Conservation (phyloP, 35 echinoderm and acorn worm species). For the Acanthaster planci region DNA sequence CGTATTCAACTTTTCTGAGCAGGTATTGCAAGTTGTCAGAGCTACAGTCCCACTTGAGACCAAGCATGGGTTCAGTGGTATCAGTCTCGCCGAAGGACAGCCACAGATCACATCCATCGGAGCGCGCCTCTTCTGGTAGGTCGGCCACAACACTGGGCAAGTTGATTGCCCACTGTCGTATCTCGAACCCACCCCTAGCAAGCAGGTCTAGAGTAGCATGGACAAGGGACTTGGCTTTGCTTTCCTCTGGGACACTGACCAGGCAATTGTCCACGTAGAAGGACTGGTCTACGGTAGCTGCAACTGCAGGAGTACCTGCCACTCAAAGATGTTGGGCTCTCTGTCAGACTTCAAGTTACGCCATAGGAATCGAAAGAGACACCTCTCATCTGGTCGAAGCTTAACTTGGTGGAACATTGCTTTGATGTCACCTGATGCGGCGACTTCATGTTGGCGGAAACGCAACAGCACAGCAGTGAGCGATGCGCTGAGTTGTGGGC, state of each 20-base stretch:
- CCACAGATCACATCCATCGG: conserved; percentile 1
- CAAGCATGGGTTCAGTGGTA: conserved; percentile 33
- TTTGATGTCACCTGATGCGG: conserved; percentile 27
- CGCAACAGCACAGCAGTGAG: conserved; percentile 39
- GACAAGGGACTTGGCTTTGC: conserved; percentile 25
- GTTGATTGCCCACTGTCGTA: conserved; percentile 39
- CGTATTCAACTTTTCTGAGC: background rate
- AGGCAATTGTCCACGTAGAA: conserved; percentile 69
- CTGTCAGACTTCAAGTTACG: conserved; percentile 14
- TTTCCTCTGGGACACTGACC: conserved; percentile 7
- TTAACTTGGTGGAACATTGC: conserved; percentile 49
- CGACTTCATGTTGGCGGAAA: conserved; percentile 20
- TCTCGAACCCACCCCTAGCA: conserved; percentile 24
- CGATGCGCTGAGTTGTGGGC: conserved; percentile 42
- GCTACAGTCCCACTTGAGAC: conserved; percentile 21
- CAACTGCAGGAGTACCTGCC: conserved; percentile 38
- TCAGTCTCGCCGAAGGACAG: conserved; percentile 16
- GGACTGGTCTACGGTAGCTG: background rate
- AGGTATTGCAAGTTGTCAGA: conserved; percentile 26
- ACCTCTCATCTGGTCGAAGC: no score
- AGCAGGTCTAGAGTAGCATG: background rate
- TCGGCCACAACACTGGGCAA: conserved; percentile 21
- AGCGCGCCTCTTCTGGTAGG: background rate
- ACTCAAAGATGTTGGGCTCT: conserved; percentile 15
- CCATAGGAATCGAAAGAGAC: no score